A percentile compares a stretch with the other conserved stretches of the same genome.
Evolutionary conservation across 2,113 vertebrate genomes (phyloP).

Genomic region (Azemiops feae): DNA sequence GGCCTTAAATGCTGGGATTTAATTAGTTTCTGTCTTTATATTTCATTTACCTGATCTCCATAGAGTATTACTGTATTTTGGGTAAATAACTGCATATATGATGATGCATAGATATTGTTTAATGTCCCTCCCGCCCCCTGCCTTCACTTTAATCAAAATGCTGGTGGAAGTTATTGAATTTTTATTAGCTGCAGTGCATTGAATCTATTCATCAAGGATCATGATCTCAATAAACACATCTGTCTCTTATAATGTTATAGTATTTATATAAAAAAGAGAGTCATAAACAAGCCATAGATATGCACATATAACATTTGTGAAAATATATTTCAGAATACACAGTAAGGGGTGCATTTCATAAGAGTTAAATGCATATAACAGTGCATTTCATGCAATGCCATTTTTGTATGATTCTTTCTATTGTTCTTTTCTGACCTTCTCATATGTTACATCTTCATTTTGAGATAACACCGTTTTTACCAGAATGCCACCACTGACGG

Average conservation of each 20-base stretch:
- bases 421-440: background rate
- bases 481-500: slow-evolving; percentile 3
- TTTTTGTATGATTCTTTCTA: background rate
- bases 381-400: too few relatives aligned
- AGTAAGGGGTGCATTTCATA: background rate
- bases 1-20: background rate
- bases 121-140: background rate
- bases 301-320: background rate
- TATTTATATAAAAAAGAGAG: background rate
- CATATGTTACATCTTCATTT: slow-evolving; percentile 11
- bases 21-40: slow-evolving; percentile 13
- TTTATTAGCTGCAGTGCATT: background rate
- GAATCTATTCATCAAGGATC: background rate
- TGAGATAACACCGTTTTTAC: slow-evolving; percentile 10
- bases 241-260: background rate
- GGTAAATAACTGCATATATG: background rate
- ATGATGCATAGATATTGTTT: background rate
- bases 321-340: background rate
- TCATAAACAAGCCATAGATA: background rate
- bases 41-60: background rate
- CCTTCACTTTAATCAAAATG: background rate
- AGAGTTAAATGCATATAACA: background rate
- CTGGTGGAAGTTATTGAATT: background rate
- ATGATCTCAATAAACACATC: background rate
- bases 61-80: background rate